Conservation (phyloP, 2,888 invertebrate genomes). For the Chaitophorus viminalis region DNA sequence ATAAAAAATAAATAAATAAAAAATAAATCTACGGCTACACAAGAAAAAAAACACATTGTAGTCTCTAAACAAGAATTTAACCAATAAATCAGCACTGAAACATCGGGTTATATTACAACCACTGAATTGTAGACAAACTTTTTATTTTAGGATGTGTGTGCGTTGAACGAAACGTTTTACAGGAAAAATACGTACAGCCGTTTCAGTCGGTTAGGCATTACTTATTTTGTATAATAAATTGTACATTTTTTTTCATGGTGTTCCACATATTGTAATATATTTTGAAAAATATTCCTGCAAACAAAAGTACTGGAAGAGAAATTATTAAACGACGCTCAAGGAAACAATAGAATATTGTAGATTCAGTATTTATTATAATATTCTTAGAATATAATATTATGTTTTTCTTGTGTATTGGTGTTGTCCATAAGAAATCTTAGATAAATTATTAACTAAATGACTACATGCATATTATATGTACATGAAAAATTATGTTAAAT, state of each 20-base stretch:
- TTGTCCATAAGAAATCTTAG: no score
- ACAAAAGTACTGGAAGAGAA: background rate
- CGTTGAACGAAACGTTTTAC: background rate
- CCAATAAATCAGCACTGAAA: slow-evolving; percentile 23
- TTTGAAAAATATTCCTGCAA: slow-evolving; percentile 12
- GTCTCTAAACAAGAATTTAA: background rate
- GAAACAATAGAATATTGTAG: no score
- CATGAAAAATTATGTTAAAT: no score
- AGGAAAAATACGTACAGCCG: no score
- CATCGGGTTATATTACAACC: background rate
- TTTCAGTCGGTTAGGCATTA: background rate
- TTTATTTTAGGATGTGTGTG: background rate
- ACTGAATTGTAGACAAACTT: background rate
- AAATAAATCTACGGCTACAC: background rate
- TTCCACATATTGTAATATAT: background rate
- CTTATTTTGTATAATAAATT: background rate
- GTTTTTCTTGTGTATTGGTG: no score
- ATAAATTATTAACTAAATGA: no score
- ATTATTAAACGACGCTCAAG: background rate
- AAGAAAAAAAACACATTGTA: background rate
- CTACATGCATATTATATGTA: no score
- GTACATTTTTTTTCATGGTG: background rate
- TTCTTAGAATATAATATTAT: no score
- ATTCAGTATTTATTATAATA: no score
- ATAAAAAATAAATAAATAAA: background rate